These are phyloP conservation scores for Scylla paramamosain DNA, from an alignment of 1,140 invertebrate species.

Conservation along the genomic window DNA sequence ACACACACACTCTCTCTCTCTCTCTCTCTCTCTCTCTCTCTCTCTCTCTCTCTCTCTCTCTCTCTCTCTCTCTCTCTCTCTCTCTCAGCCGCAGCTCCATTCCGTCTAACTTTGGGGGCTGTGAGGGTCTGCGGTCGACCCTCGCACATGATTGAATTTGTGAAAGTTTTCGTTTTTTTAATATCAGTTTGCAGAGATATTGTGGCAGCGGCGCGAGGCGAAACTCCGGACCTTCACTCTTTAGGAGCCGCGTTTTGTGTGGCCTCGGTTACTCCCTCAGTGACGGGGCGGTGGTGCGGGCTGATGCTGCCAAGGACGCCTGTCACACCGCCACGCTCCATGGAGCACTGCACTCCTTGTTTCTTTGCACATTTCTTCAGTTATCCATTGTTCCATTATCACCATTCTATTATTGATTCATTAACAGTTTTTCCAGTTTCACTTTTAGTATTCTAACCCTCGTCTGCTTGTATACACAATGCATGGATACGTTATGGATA, in stretches of 20 bases:
- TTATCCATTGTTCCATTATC: no score
- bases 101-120: background rate
- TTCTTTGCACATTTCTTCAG: no score
- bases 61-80: conserved; percentile 49
- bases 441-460: no score
- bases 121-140: conserved; percentile 8
- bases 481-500: no score
- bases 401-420: no score
- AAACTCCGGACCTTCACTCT: background rate
- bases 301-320: no score
- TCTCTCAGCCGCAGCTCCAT: background rate
- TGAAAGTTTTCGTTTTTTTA: conserved; percentile 36
- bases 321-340: no score
- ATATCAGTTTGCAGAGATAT: conserved; percentile 23
- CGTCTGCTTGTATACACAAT: no score
- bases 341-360: no score
- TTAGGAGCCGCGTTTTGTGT: background rate
- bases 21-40: background rate
- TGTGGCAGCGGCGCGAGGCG: conserved; percentile 15
- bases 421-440: no score
- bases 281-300: no score
- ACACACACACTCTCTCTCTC: background rate
- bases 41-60: conserved; percentile 28
- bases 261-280: background rate
- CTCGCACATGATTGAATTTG: conserved; percentile 34